A percentile compares a stretch with the other conserved stretches of the same genome.
Evolutionary conservation across 2,113 vertebrate species (phyloP).

Genomic region (Sylvilagus bachmani): DNA sequence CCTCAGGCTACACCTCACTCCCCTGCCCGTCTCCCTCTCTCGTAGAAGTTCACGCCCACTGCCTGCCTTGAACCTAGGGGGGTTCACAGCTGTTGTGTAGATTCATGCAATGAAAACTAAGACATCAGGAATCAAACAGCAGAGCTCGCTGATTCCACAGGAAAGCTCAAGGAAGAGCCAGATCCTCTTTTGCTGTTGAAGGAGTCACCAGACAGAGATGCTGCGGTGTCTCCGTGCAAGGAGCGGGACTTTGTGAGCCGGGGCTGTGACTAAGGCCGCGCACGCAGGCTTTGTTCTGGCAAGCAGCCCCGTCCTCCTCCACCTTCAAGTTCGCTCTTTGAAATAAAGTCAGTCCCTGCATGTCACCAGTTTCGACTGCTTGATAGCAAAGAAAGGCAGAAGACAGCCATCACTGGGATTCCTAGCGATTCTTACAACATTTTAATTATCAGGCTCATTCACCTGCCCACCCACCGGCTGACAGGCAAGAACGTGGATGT

Average conservation of each 20-base stretch:
- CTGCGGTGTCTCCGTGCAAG: background rate
- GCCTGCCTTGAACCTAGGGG: slow-evolving; percentile 79
- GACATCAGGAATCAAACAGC: slow-evolving; percentile 83
- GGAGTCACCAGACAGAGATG: slow-evolving; percentile 58
- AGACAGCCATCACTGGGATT: background rate
- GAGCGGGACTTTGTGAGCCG: background rate
- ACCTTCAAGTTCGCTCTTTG: background rate
- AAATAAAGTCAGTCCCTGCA: background rate
- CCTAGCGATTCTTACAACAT: background rate
- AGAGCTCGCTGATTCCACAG: slow-evolving; percentile 81
- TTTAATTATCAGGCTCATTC: background rate
- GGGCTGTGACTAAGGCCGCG: background rate
- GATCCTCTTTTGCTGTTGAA: slow-evolving; percentile 77
- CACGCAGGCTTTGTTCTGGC: too few species aligned
- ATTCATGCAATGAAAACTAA: slow-evolving; percentile 83
- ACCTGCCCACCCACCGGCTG: background rate
- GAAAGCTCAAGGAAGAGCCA: slow-evolving; percentile 79
- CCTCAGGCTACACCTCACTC: background rate
- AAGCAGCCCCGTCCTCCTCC: background rate
- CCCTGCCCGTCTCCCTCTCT: slow-evolving; percentile 62
- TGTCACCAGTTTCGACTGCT: background rate
- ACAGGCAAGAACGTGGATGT: background rate
- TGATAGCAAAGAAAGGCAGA: background rate
- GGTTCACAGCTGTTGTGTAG: slow-evolving; percentile 83
- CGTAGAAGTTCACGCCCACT: slow-evolving; percentile 78